These are phyloP conservation scores for Porites australiensis DNA, from an alignment of 64 coral and sea anemone genomes.

Conservation along the genomic window DNA sequence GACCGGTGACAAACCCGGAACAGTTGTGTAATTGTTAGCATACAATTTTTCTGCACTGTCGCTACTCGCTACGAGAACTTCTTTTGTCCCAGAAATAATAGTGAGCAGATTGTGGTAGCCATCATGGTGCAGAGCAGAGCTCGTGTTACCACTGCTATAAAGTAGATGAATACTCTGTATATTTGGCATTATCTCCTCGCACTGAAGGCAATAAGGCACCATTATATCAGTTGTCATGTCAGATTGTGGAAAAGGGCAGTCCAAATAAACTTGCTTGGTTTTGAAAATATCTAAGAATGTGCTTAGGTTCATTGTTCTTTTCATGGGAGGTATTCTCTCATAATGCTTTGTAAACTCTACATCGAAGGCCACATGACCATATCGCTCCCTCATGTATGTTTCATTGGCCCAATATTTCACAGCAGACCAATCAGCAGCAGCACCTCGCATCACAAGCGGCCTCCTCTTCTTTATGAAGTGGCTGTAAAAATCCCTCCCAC, in stretches of 20 bases:
- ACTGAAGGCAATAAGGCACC: constrained; percentile 69
- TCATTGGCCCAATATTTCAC: constrained; percentile 62
- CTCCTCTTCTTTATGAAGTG: constrained; percentile 55
- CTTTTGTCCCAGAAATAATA: constrained; percentile 63
- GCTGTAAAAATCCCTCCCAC: constrained; percentile 64
- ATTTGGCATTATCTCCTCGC: constrained; percentile 23
- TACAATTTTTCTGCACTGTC: constrained; percentile 29
- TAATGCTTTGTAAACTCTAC: constrained; percentile 71
- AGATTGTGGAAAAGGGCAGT: constrained; percentile 68
- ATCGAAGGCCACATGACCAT: constrained; percentile 50
- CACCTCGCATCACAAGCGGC: constrained; percentile 52
- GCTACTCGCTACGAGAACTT: constrained; percentile 49
- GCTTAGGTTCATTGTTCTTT: constrained; percentile 67
- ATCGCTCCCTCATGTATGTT: constrained; percentile 56
- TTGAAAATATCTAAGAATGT: constrained; percentile 68
- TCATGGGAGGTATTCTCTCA: constrained; percentile 42
- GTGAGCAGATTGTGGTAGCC: constrained; percentile 69
- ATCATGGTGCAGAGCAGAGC: constrained; percentile 66
- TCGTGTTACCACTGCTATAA: constrained; percentile 68
- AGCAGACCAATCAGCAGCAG: constrained; percentile 54
- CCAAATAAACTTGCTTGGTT: constrained; percentile 64
- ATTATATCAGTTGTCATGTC: constrained; percentile 54
- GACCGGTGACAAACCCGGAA: constrained; percentile 47
- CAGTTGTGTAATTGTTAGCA: constrained; percentile 27
- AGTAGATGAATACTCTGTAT: constrained; percentile 62